A percentile compares a stretch with the other conserved stretches of the same genome.
phyloP scores from a whole-genome alignment of 2,797 vertebrate genomes.

The Phoebastria nigripes region DNA sequence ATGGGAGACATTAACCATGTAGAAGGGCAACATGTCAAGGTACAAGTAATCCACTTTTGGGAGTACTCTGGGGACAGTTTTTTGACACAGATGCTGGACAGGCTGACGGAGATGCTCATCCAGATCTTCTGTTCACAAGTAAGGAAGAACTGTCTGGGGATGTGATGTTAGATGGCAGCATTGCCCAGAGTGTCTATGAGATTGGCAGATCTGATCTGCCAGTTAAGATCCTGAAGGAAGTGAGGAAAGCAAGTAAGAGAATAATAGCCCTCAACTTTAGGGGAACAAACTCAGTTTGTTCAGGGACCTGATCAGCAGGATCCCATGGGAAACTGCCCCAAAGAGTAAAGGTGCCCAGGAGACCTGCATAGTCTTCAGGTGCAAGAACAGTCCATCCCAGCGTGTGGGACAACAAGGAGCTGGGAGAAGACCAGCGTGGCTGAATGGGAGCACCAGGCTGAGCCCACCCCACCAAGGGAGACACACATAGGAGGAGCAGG shows the following conservation, averaged over 20 bases:
- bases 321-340: not conserved
- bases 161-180: not conserved
- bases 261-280: not conserved
- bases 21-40: not conserved
- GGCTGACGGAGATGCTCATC: not conserved
- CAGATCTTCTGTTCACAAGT: not conserved
- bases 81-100: not conserved
- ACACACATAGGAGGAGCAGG: not conserved
- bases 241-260: not conserved
- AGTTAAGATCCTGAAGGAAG: not conserved
- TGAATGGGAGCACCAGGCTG: not conserved
- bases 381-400: not conserved
- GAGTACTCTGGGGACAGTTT: not conserved
- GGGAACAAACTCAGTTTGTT: not conserved
- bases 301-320: not conserved
- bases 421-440: not conserved
- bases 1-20: not conserved
- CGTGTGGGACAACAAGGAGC: not conserved
- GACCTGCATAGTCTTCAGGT: not conserved
- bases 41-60: not conserved
- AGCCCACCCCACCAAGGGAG: not conserved
- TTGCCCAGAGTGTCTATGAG: not conserved
- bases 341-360: not conserved
- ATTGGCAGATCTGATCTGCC: not conserved
- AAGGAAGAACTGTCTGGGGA: not conserved